Evolutionary conservation across 2,797 vertebrate species (phyloP).

Genomic region (Aeoliscus strigatus): DNA sequence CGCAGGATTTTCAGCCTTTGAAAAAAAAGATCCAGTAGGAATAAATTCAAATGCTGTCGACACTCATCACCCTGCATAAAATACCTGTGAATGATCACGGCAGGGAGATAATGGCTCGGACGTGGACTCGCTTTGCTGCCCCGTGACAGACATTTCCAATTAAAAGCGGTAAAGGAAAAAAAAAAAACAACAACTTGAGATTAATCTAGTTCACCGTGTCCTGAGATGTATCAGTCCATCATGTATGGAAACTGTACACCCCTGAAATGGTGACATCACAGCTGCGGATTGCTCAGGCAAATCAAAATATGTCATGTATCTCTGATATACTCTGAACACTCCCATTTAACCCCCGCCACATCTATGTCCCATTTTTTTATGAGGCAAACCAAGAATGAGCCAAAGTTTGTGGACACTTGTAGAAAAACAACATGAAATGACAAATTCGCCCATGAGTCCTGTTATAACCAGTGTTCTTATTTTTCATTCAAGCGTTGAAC

Average conservation of each 20-base stretch:
- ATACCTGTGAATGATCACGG: constrained; percentile 63
- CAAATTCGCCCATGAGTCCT: too few species aligned
- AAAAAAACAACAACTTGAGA: constrained; percentile 72
- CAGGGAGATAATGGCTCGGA: constrained; percentile 61
- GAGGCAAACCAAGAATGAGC: constrained; percentile 19
- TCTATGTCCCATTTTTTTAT: constrained; percentile 31
- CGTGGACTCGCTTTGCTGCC: constrained; percentile 52
- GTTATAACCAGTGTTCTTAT: too few species aligned
- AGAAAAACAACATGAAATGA: too few species aligned
- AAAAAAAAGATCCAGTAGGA: constrained; percentile 41
- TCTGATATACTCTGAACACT: too few species aligned
- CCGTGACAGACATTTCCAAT: constrained; percentile 77
- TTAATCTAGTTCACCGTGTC: constrained; percentile 65
- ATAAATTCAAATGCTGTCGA: constrained; percentile 52
- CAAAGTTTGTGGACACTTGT: too few species aligned
- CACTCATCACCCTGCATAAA: constrained; percentile 54
- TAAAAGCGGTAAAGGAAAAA: constrained; percentile 74
- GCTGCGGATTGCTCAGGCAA: constrained; percentile 51
- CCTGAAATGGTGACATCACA: constrained; percentile 61
- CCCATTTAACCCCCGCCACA: constrained; percentile 13
- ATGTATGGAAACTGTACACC: constrained; percentile 60
- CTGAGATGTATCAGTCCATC: constrained; percentile 60
- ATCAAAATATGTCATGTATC: too few species aligned
- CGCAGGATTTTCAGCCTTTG: constrained; percentile 48
- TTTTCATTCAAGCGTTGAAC: too few species aligned